A percentile compares a stretch with the other conserved stretches of the same genome.
These are phyloP conservation scores for Pollicipes pollicipes DNA, from an alignment of 1,140 invertebrate species.

Conservation along the genomic window DNA sequence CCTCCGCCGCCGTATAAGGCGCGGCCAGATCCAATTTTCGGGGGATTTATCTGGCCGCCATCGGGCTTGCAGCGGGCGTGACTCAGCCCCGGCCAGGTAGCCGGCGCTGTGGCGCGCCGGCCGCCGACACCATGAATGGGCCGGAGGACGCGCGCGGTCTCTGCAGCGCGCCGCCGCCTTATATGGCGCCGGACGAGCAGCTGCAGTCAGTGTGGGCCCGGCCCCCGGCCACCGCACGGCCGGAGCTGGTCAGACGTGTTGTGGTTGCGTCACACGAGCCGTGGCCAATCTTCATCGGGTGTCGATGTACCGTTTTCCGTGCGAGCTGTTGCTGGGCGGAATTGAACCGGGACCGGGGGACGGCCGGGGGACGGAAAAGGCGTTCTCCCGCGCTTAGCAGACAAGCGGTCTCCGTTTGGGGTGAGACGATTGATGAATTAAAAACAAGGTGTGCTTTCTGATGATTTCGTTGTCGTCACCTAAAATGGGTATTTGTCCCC, in stretches of 20 bases:
- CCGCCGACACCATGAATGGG: background rate
- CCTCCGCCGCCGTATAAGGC: background rate
- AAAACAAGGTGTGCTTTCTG: too few species aligned
- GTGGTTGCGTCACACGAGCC: too few species aligned
- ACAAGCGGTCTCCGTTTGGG: too few species aligned
- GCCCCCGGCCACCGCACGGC: background rate
- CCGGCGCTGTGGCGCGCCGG: too few species aligned
- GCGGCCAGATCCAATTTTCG: background rate
- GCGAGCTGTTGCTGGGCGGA: background rate
- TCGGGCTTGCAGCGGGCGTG: background rate
- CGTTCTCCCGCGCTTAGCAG: too few species aligned
- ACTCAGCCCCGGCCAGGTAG: background rate
- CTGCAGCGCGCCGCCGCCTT: background rate
- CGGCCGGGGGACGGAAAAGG: background rate
- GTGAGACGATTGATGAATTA: too few species aligned
- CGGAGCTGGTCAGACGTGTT: too few species aligned
- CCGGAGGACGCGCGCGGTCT: background rate
- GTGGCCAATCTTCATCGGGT: background rate
- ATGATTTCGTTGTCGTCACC: too few species aligned
- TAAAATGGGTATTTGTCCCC: too few species aligned
- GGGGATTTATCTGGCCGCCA: background rate
- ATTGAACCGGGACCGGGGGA: background rate
- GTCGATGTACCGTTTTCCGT: background rate
- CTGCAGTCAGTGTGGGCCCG: background rate
- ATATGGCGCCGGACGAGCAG: background rate